Evolutionary conservation across 2,888 invertebrate species (phyloP).

Genomic region (Papilio protenor): DNA sequence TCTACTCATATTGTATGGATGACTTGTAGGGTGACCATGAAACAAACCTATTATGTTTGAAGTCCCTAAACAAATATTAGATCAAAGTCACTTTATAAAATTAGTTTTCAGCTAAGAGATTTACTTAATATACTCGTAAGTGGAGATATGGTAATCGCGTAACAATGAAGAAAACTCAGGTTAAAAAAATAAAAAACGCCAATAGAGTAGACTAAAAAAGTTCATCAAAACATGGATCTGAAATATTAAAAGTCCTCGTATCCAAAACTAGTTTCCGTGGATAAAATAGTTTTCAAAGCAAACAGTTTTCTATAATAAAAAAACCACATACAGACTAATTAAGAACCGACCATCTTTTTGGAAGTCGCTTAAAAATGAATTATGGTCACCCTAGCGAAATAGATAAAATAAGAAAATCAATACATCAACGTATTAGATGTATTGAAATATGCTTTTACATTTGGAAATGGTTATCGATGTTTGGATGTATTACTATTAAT

Average conservation of each 20-base stretch:
- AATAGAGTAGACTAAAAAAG: neutral
- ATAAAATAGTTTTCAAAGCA: neutral
- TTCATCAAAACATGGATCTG: neutral
- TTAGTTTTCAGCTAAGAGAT: neutral
- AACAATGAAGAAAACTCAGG: neutral
- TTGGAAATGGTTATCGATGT: constrained; percentile 18
- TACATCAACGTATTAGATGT: neutral
- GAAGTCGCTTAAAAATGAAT: neutral
- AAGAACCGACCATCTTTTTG: neutral
- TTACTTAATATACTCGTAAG: neutral
- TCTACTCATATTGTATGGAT: constrained; percentile 8
- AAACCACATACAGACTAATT: too few relatives aligned
- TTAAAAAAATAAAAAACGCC: neutral
- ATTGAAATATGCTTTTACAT: constrained; percentile 21
- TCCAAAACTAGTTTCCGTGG: neutral
- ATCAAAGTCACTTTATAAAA: neutral
- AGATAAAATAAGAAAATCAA: constrained; percentile 5
- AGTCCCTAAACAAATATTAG: neutral
- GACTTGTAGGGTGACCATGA: constrained; percentile 6
- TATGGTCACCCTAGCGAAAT: neutral
- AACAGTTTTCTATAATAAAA: too few relatives aligned
- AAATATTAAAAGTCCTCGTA: neutral
- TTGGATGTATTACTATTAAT: constrained; percentile 26
- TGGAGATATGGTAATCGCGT: neutral
- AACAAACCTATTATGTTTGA: neutral